Evolutionary conservation across 2,888 invertebrate species (phyloP).

Genomic region (Lithosia quadra): DNA sequence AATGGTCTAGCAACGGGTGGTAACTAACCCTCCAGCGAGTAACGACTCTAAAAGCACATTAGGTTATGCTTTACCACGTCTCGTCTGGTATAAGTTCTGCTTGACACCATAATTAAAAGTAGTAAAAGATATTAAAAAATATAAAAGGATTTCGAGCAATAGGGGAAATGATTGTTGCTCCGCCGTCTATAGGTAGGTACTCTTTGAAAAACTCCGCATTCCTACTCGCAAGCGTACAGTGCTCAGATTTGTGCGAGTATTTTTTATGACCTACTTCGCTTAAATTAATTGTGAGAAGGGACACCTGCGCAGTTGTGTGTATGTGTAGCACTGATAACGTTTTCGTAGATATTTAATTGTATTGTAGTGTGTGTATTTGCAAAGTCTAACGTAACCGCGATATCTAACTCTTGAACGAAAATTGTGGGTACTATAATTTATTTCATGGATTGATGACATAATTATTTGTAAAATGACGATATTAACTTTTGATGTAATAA

Average conservation of each 20-base stretch:
- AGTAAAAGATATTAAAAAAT: not conserved
- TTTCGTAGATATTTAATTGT: not conserved
- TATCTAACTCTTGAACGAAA: not conserved
- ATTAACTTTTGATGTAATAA: too few species aligned
- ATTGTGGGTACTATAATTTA: not conserved
- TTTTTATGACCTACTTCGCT: constrained; percentile 3
- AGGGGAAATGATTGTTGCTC: not conserved
- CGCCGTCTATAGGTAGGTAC: not conserved
- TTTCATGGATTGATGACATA: too few species aligned
- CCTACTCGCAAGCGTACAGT: not conserved
- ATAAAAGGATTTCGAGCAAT: not conserved
- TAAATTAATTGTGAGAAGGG: not conserved
- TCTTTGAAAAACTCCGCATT: not conserved
- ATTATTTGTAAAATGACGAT: too few species aligned
- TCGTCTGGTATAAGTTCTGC: too few species aligned
- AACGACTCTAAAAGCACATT: too few species aligned
- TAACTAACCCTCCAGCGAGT: not conserved
- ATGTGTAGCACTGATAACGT: not conserved
- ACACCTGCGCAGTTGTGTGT: not conserved
- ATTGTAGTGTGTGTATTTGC: too few species aligned
- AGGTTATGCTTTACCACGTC: too few species aligned
- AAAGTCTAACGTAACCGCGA: not conserved
- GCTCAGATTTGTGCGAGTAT: not conserved
- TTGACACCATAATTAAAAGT: not conserved
- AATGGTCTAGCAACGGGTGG: too few species aligned